Conservation (phyloP, 2,113 vertebrate species). For the Xyrauchen texanus region DNA sequence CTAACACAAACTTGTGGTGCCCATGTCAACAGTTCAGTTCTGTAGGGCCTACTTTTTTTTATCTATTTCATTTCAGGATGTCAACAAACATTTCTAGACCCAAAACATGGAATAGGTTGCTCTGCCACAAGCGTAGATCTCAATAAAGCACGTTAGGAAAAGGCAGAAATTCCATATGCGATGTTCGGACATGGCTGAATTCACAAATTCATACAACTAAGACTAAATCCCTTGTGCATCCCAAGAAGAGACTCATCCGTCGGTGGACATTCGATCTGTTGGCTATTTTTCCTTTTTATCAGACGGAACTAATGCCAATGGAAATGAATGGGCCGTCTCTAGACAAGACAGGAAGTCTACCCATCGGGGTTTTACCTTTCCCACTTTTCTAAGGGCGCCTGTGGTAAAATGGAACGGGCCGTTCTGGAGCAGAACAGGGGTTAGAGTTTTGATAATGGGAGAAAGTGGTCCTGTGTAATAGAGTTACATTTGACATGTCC, state of each 20-base stretch:
- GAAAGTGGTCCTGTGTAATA: constrained; percentile 57
- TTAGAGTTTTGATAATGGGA: constrained; percentile 60
- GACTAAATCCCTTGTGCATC: constrained; percentile 49
- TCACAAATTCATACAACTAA: constrained; percentile 15
- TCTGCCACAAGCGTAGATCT: too few species aligned
- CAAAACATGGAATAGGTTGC: too few species aligned
- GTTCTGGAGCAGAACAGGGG: constrained; percentile 55
- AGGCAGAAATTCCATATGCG: too few species aligned
- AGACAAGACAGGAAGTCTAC: constrained; percentile 68
- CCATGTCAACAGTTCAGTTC: too few species aligned
- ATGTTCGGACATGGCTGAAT: too few species aligned
- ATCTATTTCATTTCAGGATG: too few species aligned
- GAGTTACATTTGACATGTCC: constrained; percentile 61
- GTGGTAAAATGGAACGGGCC: constrained; percentile 44
- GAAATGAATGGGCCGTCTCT: constrained; percentile 58
- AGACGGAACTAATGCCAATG: constrained; percentile 61
- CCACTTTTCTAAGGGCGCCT: constrained; percentile 49
- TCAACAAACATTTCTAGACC: too few species aligned
- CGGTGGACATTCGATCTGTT: constrained; percentile 51
- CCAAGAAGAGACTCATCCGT: constrained; percentile 37
- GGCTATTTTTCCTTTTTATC: constrained; percentile 59
- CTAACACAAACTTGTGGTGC: too few species aligned
- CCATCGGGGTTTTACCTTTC: constrained; percentile 64
- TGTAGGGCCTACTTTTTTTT: too few species aligned
- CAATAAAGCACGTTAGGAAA: too few species aligned